Evolutionary conservation across 2,113 vertebrate species (phyloP), one percentile per base, ranked within the genome.

Genomic region (Percopsis transmontana): DNA sequence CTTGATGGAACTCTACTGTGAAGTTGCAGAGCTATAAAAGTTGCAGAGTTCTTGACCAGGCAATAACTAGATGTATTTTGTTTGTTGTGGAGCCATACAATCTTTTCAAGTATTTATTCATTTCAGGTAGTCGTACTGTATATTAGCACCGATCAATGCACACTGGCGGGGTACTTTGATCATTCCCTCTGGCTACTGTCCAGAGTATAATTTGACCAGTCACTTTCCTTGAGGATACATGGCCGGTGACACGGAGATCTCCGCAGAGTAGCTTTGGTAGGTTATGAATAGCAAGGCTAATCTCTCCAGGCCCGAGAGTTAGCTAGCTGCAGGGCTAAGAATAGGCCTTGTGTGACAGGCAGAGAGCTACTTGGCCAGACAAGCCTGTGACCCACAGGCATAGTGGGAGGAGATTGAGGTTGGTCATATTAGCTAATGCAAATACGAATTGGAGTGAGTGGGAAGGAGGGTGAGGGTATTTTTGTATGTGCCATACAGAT

Each of bases 261-360:
- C 53, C 52, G 54, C 38, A 78, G 72, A 44, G 69, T 63, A 27
- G 77, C 77, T 85, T 81, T 63, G 48, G 27, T 63, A 4, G 60
- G 44, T 70, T 79, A 85, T 76, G 80, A 85, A 86, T 81, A 87
- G 86, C 65, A 61, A 47, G 72, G 61, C 81, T 88, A 81, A 89
- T 86, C 84, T 86, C 84, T 45, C 11, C 61, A 38, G 76, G 70
- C 78, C 70, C 63, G 72, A 71, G 76, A 83, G 83, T 61, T 64
- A 50, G 76, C 59, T 68, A 56, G 74, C 77, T 24, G 56, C n/a
- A 45, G 23, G 62, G 77, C 76, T 76, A 73, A 83, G 66, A 76
- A 78, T 81, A 77, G 27, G 53, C 70, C 67, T 41, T 2, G 20
- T 82, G 68, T 75, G 65, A 74, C 72, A 80, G 52, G 62, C 56